phyloP scores from a whole-genome alignment of 1,140 invertebrate species.

The Macrotrachela quadricornifera region DNA sequence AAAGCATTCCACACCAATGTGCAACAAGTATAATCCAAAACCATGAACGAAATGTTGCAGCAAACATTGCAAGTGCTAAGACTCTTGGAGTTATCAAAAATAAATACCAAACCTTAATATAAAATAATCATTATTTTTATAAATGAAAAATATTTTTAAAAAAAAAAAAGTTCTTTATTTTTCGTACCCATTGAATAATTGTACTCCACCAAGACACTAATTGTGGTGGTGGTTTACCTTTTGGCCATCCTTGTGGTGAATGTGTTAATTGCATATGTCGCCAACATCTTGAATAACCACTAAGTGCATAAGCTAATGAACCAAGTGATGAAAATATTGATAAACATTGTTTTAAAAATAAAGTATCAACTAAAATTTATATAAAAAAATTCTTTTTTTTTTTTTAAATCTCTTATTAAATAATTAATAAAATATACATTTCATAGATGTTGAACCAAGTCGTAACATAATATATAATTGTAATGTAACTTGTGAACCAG shows the following conservation, averaged over 20 bases:
- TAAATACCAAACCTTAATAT: slow-evolving; percentile 2
- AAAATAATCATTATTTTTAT: too few species aligned
- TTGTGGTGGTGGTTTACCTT: slow-evolving; percentile 3
- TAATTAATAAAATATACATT: too few species aligned
- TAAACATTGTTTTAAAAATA: slow-evolving; percentile 1
- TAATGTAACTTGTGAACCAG: slow-evolving; percentile 5
- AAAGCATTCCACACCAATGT: slow-evolving; percentile 7
- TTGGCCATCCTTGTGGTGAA: neutral
- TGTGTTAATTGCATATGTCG: slow-evolving; percentile 4
- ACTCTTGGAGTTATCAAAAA: slow-evolving; percentile 4
- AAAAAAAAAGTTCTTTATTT: too few species aligned
- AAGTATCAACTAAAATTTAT: too few species aligned
- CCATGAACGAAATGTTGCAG: slow-evolving; percentile 8
- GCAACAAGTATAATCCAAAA: slow-evolving; percentile 7
- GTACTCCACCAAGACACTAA: slow-evolving; percentile 2
- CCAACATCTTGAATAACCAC: slow-evolving; percentile 3
- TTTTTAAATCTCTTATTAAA: too few species aligned
- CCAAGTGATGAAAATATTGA: slow-evolving; percentile 3
- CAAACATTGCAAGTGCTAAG: slow-evolving; percentile 4
- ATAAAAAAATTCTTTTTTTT: too few species aligned
- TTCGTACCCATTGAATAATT: neutral
- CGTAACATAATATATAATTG: neutral
- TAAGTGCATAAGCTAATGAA: slow-evolving; percentile 3
- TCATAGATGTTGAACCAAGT: too few species aligned
- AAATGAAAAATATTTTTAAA: too few species aligned